phyloP scores from a whole-genome alignment of 1,140 invertebrate genomes.

The Stratiolaelaps scimitus region DNA sequence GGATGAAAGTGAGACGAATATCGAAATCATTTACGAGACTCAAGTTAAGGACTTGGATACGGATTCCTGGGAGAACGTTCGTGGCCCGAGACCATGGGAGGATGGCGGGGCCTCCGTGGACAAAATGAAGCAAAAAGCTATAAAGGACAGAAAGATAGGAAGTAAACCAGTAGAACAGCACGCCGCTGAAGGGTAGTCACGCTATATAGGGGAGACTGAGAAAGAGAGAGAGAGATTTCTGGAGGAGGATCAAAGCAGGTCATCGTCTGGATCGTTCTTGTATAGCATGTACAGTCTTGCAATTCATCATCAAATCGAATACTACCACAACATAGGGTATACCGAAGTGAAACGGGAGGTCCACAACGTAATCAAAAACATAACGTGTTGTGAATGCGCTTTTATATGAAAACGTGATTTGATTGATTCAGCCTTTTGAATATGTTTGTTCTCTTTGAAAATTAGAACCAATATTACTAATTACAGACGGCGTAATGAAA shows the following conservation, averaged over 20 bases:
- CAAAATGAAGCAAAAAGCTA: background rate
- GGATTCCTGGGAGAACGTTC: slow-evolving; percentile 62
- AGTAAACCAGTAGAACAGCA: background rate
- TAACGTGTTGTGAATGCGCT: no score
- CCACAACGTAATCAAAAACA: no score
- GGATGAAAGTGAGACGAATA: background rate
- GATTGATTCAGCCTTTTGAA: no score
- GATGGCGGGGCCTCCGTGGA: slow-evolving; percentile 37
- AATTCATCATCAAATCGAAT: background rate
- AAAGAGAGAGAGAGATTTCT: background rate
- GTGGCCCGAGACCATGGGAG: slow-evolving; percentile 67
- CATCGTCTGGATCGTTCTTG: background rate
- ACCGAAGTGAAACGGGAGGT: no score
- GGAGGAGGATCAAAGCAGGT: background rate
- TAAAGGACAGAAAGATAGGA: background rate
- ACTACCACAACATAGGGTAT: background rate
- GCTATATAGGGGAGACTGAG: no score
- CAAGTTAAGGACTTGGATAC: slow-evolving; percentile 48
- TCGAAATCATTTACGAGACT: slow-evolving; percentile 28
- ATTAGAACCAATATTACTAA: no score
- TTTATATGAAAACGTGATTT: no score
- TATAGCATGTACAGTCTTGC: background rate
- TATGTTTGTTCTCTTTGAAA: no score
- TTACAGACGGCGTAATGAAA: no score
- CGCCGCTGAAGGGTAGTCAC: no score